phyloP scores from a whole-genome alignment of 2,797 vertebrate species.

The Mormyrops boulengeri region DNA sequence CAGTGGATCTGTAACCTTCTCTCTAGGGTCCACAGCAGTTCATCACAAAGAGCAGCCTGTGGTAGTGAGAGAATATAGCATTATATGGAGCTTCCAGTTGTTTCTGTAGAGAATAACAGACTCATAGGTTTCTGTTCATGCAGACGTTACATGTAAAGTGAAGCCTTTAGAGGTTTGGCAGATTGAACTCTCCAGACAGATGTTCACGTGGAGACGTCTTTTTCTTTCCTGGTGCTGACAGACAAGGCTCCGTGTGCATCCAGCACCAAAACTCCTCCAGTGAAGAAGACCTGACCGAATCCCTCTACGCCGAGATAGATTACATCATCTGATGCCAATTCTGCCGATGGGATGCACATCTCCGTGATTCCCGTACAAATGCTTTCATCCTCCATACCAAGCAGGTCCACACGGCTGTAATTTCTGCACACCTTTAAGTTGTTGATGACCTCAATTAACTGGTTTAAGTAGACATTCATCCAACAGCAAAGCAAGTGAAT shows the following conservation, averaged over 20 bases:
- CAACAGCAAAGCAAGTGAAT: not conserved
- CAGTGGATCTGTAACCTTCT: not conserved
- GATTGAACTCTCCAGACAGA: not conserved
- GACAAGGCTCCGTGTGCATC: slow-evolving; percentile 19
- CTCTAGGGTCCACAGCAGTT: not conserved
- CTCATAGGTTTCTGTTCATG: not conserved
- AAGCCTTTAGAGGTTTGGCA: not conserved
- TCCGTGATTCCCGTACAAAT: not conserved
- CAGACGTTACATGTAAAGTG: not conserved
- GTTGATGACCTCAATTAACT: not conserved
- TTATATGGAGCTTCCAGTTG: not conserved
- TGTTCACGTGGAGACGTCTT: not conserved
- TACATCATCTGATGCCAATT: slow-evolving; percentile 12
- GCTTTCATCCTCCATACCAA: not conserved
- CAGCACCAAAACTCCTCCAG: slow-evolving; percentile 16
- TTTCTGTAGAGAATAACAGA: not conserved
- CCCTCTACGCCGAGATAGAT: slow-evolving; percentile 17
- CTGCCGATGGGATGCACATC: not conserved
- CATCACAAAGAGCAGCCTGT: not conserved
- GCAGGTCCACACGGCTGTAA: not conserved
- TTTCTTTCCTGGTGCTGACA: not conserved
- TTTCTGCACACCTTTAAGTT: not conserved
- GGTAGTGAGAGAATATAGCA: not conserved
- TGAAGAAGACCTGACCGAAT: slow-evolving; percentile 20
- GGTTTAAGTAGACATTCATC: not conserved